Percentiles rank a stretch among this genome's conserved stretches.
Conservation (phyloP, 1,140 invertebrate genomes). For the Augochlora pura region DNA sequence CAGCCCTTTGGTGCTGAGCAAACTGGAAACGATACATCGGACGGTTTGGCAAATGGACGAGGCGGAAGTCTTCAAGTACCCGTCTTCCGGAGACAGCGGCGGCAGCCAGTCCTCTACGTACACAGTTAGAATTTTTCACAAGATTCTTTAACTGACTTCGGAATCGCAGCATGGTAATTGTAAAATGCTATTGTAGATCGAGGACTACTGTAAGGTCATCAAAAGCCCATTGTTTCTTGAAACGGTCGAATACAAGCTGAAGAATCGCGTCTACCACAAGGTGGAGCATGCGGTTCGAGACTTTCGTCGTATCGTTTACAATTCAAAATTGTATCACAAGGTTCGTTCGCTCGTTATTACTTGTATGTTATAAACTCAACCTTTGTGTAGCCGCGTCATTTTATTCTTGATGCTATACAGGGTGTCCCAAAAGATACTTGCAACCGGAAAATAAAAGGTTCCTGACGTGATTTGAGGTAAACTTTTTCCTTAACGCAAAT, state of each 20-base stretch:
- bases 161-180: neutral
- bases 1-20: constrained; percentile 59
- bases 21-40: constrained; percentile 68
- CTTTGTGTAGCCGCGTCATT: neutral
- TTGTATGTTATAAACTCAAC: neutral
- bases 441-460: no score
- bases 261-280: constrained; percentile 70
- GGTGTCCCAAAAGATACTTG: neutral
- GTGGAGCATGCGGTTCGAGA: constrained; percentile 70
- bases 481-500: no score
- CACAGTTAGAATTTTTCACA: constrained; percentile 49
- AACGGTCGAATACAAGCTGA: constrained; percentile 72
- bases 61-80: constrained; percentile 65
- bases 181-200: constrained; percentile 57
- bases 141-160: neutral
- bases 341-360: constrained; percentile 46
- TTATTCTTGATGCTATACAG: neutral
- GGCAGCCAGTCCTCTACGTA: constrained; percentile 23
- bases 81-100: constrained; percentile 39
- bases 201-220: constrained; percentile 67
- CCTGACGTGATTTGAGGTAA: no score
- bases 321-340: constrained; percentile 68
- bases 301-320: constrained; percentile 68
- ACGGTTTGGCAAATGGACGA: constrained; percentile 72
- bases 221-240: constrained; percentile 73